Percentiles rank a stretch among this genome's conserved stretches.
Evolutionary conservation across 2,888 invertebrate genomes (phyloP).

Genomic region (Agriopis leucophaearia): DNA sequence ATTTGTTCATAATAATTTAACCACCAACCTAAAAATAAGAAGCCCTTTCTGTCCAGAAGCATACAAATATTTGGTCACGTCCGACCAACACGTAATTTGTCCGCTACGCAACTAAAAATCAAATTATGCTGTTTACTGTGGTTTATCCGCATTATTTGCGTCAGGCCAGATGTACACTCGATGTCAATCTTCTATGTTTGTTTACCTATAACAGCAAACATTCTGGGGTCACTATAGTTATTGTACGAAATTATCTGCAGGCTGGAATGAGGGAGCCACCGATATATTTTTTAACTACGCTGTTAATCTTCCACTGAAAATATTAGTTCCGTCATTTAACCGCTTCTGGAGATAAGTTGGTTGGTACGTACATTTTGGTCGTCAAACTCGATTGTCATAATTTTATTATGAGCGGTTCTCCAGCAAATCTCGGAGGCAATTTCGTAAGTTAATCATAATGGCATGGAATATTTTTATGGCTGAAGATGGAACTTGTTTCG

Average conservation of each 20-base stretch:
- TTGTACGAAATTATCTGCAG: constrained; percentile 8
- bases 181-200: constrained; percentile 83
- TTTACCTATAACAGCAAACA: constrained; percentile 84
- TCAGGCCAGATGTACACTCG: constrained; percentile 84
- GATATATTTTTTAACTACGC: not conserved
- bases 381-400: constrained; percentile 80
- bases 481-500: constrained; percentile 21
- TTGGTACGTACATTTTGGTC: constrained; percentile 58
- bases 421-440: constrained; percentile 60
- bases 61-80: constrained; percentile 39
- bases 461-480: constrained; percentile 43
- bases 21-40: not conserved
- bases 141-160: constrained; percentile 85
- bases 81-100: constrained; percentile 72
- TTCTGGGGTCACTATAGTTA: constrained; percentile 75
- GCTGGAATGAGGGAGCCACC: not conserved
- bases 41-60: not conserved
- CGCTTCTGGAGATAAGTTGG: constrained; percentile 1
- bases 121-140: constrained; percentile 84
- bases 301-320: not conserved
- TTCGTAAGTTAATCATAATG: constrained; percentile 53
- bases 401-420: constrained; percentile 64
- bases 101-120: constrained; percentile 70
- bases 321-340: not conserved
- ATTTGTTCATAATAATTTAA: not conserved